These are phyloP conservation scores for Melipona bicolor DNA, from an alignment of 2,888 invertebrate genomes.

Conservation along the genomic window DNA sequence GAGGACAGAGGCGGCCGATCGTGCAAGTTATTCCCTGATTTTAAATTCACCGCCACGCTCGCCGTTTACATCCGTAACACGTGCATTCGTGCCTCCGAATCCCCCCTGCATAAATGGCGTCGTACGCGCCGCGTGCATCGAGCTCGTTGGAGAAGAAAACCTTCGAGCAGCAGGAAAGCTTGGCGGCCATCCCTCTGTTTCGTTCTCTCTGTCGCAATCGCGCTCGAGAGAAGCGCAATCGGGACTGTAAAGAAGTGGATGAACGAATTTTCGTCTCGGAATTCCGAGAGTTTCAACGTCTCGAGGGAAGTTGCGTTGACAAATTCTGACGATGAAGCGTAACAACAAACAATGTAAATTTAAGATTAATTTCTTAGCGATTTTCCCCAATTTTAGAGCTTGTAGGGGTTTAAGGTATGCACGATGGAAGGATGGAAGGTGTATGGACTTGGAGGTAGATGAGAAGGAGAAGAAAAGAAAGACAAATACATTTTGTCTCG, in stretches of 20 bases:
- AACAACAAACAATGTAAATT: too few relatives aligned
- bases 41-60: slow-evolving; percentile 70
- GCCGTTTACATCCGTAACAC: slow-evolving; percentile 71
- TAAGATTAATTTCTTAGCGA: too few relatives aligned
- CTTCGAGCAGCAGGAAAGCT: slow-evolving; percentile 19
- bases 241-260: neutral
- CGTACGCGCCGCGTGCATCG: slow-evolving; percentile 26
- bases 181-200: slow-evolving; percentile 10
- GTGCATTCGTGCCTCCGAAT: slow-evolving; percentile 62
- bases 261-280: neutral
- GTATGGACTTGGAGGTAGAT: too few relatives aligned
- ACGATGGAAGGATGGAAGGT: too few relatives aligned
- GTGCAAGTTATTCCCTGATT: slow-evolving; percentile 67
- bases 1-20: slow-evolving; percentile 35
- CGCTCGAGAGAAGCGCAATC: neutral
- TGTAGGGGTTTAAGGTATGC: too few relatives aligned
- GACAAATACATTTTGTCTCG: too few relatives aligned
- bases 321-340: too few relatives aligned
- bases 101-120: slow-evolving; percentile 28
- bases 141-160: slow-evolving; percentile 37
- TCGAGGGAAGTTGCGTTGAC: neutral
- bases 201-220: neutral
- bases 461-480: too few relatives aligned
- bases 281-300: neutral
- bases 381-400: too few relatives aligned